phyloP scores from a whole-genome alignment of 1,140 invertebrate species.

The Ctenoplectra terminalis region DNA sequence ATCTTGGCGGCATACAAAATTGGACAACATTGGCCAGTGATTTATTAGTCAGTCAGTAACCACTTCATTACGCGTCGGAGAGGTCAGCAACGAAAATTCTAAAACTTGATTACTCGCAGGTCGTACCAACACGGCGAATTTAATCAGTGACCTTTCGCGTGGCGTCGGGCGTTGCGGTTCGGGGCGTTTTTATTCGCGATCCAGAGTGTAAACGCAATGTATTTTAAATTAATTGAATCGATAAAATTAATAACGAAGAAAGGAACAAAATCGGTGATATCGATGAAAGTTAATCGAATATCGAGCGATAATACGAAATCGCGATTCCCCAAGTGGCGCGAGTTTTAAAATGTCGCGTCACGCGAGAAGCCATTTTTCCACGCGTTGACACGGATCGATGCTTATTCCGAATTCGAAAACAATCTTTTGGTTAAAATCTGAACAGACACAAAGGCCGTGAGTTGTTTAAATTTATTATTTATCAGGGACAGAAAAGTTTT shows the following conservation, averaged over 20 bases:
- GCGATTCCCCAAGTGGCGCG: neutral
- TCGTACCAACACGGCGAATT: neutral
- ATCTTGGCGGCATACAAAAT: constrained; percentile 56
- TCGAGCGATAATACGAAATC: neutral
- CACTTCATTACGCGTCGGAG: constrained; percentile 51
- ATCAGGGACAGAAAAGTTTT: no score
- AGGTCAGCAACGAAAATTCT: constrained; percentile 14
- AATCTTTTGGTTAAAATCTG: neutral
- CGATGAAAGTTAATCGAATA: neutral
- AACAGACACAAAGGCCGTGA: neutral
- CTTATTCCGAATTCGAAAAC: neutral
- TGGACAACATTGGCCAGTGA: constrained; percentile 57
- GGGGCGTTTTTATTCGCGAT: no score
- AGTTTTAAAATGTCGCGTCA: neutral
- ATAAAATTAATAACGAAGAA: neutral
- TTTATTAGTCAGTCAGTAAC: constrained; percentile 61
- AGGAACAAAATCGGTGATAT: neutral
- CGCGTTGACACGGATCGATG: neutral
- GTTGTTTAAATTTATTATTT: neutral
- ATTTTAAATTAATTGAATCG: neutral
- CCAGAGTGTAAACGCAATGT: neutral
- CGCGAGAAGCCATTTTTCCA: neutral
- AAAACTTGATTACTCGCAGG: constrained; percentile 4
- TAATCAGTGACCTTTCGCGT: neutral
- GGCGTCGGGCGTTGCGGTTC: neutral